phyloP scores from a whole-genome alignment of 1,140 invertebrate species.

The Melitaea cinxia region DNA sequence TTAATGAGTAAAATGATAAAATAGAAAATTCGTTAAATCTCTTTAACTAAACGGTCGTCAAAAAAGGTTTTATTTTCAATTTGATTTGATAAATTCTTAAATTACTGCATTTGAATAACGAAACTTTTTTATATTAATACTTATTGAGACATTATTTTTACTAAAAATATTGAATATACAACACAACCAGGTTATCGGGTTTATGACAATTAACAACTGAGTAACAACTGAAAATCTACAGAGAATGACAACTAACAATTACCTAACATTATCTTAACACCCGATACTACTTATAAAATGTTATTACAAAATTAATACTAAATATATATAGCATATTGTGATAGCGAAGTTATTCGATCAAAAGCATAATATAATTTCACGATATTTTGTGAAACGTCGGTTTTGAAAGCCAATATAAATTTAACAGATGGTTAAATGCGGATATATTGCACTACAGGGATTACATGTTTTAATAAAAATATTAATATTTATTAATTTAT shows the following conservation, averaged over 20 bases:
- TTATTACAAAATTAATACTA: background rate
- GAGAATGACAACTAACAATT: background rate
- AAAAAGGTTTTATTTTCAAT: too few species aligned
- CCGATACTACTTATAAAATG: background rate
- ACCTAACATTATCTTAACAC: background rate
- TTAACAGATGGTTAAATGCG: background rate
- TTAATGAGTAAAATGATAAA: too few species aligned
- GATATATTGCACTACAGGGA: background rate
- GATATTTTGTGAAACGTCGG: background rate
- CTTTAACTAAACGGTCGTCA: too few species aligned
- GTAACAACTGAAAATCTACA: too few species aligned
- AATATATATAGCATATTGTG: background rate
- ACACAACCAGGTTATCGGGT: too few species aligned
- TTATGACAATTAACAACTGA: too few species aligned
- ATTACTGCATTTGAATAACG: too few species aligned
- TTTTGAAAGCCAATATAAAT: conserved; percentile 4
- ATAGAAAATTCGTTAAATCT: too few species aligned
- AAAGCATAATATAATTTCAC: conserved; percentile 1
- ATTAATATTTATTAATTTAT: background rate
- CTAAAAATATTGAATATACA: too few species aligned
- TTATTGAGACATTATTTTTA: too few species aligned
- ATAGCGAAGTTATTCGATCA: background rate
- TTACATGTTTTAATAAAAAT: background rate
- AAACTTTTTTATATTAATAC: too few species aligned
- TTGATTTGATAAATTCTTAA: too few species aligned